Evolutionary conservation across 2,113 vertebrate genomes (phyloP).

Genomic region (Orientallactaga bullata): DNA sequence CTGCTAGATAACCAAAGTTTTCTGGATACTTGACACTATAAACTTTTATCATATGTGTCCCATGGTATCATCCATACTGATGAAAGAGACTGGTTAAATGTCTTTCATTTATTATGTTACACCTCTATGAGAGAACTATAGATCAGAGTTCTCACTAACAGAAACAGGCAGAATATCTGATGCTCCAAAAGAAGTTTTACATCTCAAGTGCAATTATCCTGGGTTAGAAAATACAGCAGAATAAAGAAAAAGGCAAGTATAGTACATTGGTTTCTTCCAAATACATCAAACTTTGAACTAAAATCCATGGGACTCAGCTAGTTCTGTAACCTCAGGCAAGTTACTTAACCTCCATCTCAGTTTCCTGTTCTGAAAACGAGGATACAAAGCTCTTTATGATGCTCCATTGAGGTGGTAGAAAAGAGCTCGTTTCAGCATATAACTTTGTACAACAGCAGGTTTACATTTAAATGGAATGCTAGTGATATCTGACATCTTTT

Average conservation of each 20-base stretch:
- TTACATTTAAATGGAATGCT: slow-evolving; percentile 26
- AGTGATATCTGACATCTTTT: neutral
- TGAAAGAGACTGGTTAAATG: slow-evolving; percentile 38
- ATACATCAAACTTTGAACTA: neutral
- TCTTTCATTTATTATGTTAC: neutral
- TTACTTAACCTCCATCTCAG: neutral
- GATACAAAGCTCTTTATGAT: neutral
- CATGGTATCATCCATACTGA: neutral
- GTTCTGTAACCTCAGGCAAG: neutral
- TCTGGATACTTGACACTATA: neutral
- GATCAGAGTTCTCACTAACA: neutral
- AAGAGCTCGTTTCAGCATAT: neutral
- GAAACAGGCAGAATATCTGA: neutral
- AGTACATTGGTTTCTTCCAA: neutral
- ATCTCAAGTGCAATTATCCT: neutral
- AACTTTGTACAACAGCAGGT: slow-evolving; percentile 2
- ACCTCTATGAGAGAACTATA: neutral
- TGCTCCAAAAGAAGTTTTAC: slow-evolving; percentile 31
- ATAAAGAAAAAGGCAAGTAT: neutral
- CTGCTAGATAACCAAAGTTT: neutral
- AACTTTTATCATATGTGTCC: neutral
- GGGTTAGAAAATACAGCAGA: neutral
- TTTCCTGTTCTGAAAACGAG: neutral
- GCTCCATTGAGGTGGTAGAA: neutral
- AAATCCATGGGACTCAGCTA: neutral